phyloP scores from a whole-genome alignment of 2,113 vertebrate species.

The Alces alces region DNA sequence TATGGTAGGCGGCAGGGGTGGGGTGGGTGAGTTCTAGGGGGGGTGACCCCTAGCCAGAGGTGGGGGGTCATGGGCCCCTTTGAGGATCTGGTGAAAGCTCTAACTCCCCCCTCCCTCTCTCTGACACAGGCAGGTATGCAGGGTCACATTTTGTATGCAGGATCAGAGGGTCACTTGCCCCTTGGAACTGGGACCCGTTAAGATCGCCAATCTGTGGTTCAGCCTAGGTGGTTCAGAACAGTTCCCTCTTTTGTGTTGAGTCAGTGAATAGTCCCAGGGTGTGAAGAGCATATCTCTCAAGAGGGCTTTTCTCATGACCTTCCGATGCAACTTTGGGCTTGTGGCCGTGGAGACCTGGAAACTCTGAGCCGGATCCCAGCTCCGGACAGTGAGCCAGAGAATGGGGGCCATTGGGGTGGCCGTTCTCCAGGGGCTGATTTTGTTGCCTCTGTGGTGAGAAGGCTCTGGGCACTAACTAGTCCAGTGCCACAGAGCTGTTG shows the following conservation, averaged over 20 bases:
- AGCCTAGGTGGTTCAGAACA: background rate
- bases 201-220: background rate
- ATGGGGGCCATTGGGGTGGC: background rate
- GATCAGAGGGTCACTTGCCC: background rate
- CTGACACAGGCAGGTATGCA: background rate
- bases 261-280: background rate
- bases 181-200: background rate
- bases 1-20: too few species aligned
- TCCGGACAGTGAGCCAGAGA: background rate
- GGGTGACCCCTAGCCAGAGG: background rate
- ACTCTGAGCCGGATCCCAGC: background rate
- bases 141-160: background rate
- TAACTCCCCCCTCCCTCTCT: background rate
- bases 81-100: background rate
- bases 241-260: background rate
- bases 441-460: background rate
- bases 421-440: background rate
- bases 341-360: conserved; percentile 5
- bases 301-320: conserved; percentile 45
- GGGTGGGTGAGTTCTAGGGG: too few species aligned
- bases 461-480: background rate
- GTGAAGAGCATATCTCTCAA: background rate
- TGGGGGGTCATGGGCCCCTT: background rate
- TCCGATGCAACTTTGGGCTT: background rate
- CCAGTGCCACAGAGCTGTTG: background rate